Conservation (phyloP, 2,797 vertebrate genomes). For the Orestias chungarensis region DNA sequence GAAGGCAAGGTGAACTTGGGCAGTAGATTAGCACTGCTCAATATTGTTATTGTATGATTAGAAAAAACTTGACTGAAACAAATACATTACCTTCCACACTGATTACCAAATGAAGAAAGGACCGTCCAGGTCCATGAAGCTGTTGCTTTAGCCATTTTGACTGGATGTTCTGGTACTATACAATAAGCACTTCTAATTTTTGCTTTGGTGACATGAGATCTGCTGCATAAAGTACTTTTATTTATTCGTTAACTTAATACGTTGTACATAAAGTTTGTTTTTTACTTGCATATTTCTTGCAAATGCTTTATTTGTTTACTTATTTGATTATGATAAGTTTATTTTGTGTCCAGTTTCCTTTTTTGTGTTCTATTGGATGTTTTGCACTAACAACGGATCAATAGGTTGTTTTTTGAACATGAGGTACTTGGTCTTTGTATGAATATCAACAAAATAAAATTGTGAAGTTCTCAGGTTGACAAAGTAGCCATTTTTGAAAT, state of each 20-base stretch:
- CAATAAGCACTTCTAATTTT: slow-evolving; percentile 63
- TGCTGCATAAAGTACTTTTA: slow-evolving; percentile 62
- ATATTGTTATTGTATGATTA: slow-evolving; percentile 20
- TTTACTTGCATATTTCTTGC: slow-evolving; percentile 55
- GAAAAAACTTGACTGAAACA: slow-evolving; percentile 34
- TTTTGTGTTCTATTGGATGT: slow-evolving; percentile 43
- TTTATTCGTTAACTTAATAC: slow-evolving; percentile 76
- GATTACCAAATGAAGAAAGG: slow-evolving; percentile 51
- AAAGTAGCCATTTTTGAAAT: slow-evolving; percentile 25
- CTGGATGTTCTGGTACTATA: slow-evolving; percentile 27
- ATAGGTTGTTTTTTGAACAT: slow-evolving; percentile 25
- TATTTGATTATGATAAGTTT: slow-evolving; percentile 31
- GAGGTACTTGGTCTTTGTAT: slow-evolving; percentile 28
- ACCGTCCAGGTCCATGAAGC: slow-evolving; percentile 7
- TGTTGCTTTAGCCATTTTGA: slow-evolving; percentile 31
- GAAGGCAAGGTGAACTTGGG: slow-evolving; percentile 41
- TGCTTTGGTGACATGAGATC: slow-evolving; percentile 48
- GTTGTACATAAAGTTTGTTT: slow-evolving; percentile 49
- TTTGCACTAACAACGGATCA: slow-evolving; percentile 46
- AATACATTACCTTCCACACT: slow-evolving; percentile 27
- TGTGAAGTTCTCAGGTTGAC: slow-evolving; percentile 60
- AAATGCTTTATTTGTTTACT: slow-evolving; percentile 24
- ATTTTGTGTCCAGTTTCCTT: slow-evolving; percentile 41
- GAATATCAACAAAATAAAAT: background rate
- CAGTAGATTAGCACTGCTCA: slow-evolving; percentile 43